Evolutionary conservation across 2,113 vertebrate species (phyloP).

Genomic region (Psilopogon haemacephalus): DNA sequence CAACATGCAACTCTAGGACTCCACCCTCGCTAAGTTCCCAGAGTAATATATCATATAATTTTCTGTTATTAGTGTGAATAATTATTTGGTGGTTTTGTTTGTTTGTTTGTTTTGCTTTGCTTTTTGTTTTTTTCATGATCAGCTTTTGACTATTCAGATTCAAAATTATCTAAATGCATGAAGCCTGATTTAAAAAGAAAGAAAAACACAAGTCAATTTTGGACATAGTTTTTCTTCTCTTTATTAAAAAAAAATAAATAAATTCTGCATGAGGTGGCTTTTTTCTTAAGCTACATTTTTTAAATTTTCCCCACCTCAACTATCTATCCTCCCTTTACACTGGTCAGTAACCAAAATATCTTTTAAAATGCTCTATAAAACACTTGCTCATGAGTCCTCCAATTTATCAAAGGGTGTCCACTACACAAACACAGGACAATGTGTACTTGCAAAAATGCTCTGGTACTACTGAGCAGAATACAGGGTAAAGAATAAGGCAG

Average conservation of each 20-base stretch:
- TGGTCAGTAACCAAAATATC: neutral
- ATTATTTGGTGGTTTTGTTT: no score
- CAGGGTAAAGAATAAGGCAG: neutral
- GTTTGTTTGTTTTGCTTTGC: no score
- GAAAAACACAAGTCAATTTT: neutral
- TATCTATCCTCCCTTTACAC: neutral
- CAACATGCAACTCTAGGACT: neutral
- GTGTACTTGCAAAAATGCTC: neutral
- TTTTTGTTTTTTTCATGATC: neutral
- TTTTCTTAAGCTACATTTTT: neutral
- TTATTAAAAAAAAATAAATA: neutral
- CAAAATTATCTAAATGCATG: neutral
- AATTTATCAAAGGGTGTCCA: neutral
- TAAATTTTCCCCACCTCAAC: neutral
- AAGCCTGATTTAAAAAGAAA: neutral
- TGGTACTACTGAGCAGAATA: neutral
- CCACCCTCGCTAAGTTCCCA: neutral
- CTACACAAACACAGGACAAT: neutral
- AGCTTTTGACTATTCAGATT: neutral
- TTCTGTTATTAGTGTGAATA: neutral
- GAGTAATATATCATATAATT: neutral
- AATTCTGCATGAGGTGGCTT: rapidly evolving
- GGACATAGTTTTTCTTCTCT: neutral
- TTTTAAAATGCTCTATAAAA: neutral
- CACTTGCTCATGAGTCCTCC: neutral